Conservation (phyloP, 2,113 vertebrate species). For the human region DNA sequence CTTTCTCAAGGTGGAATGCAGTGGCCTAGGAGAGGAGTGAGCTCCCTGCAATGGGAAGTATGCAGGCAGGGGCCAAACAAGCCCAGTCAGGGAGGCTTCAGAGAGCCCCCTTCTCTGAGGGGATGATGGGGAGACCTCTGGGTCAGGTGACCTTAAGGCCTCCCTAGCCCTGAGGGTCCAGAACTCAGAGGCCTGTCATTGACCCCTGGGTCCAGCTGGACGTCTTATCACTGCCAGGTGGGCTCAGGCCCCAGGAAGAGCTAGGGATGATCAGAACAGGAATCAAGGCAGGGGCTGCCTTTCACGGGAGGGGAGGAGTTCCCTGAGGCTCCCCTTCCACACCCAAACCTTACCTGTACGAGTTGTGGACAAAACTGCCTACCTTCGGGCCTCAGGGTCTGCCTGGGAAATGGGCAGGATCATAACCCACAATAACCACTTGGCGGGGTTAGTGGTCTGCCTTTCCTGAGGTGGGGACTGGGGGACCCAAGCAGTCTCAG, state of each 20-base stretch:
- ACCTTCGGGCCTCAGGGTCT: neutral
- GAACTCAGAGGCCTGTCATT: neutral
- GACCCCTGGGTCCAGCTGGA: neutral
- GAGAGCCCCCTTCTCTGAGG: neutral
- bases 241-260: neutral
- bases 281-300: neutral
- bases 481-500: neutral
- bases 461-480: neutral
- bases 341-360: neutral
- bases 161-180: neutral
- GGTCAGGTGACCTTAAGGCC: neutral
- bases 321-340: neutral
- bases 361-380: neutral
- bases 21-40: neutral
- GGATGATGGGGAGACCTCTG: neutral
- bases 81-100: neutral
- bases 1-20: neutral
- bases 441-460: neutral
- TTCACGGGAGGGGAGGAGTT: neutral
- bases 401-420: neutral
- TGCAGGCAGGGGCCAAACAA: neutral
- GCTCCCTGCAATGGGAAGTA: neutral
- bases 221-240: neutral
- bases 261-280: neutral
- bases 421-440: neutral